Evolutionary conservation across 1,140 invertebrate species (phyloP), one percentile per base, ranked within the genome.

Genomic region (Drosophila subpulchrella): DNA sequence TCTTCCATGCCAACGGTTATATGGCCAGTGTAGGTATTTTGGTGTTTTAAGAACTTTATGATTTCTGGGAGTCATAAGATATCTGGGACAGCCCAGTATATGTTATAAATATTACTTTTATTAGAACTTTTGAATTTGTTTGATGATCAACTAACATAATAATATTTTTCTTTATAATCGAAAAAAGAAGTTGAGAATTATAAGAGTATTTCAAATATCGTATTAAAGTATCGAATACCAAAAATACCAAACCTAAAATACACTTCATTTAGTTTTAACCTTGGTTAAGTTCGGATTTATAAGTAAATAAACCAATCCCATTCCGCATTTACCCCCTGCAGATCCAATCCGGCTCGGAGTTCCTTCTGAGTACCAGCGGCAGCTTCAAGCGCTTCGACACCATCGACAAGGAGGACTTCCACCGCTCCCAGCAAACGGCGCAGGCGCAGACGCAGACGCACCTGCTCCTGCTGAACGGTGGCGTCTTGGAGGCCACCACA

Each of bases 311-410:
- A 3, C 27, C 4, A 27, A 5, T 27, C 27, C 27, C 7, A 6
- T 7, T 6, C 13, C n/a, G 6, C 2, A n/a, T 7, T 15, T 41
- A n/a, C 6, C n/a, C 2, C 6, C 2, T 27, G 46, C 50, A 95
- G 95, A 94, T 95, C 15, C 93, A 94, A 57, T 95, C 95, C 0
- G 95, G 95, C 41, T 95, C 95, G 0, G 95, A 96, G 79, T 94
- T 96, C 55, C 93, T 94, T 39, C 91, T 96, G 27, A 95, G 95
- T 88, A 93, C 93, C 41, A 94, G 93, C 36, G 95, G 95, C 15
- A 95, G 94, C 82, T 96, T 95, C 90, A 94, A 95, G 68, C 93
- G 95, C 34, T 96, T 96, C 89, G 95, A 96, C 71, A 95, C 95
- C 17, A 93, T 96, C 36, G 94, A 95, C 76, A 90, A 88, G 54